These are phyloP conservation scores for Dromius quadrimaculatus DNA, from an alignment of 2,888 invertebrate genomes.

Conservation along the genomic window DNA sequence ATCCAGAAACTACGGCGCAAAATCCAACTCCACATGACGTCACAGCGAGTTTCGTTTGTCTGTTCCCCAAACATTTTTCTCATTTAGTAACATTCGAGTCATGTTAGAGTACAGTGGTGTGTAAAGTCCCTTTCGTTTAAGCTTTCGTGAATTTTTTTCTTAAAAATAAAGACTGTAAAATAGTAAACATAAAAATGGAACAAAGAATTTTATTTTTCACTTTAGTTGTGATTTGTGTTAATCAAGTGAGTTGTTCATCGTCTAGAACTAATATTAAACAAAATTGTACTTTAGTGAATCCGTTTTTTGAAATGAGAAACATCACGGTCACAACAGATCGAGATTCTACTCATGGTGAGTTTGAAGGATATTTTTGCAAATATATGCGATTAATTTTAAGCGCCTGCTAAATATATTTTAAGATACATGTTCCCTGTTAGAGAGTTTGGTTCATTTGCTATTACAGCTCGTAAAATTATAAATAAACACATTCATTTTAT, in stretches of 20 bases:
- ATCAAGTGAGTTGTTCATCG: slow-evolving; percentile 28
- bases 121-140: slow-evolving; percentile 22
- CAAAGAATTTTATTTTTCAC: not conserved
- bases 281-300: slow-evolving; percentile 57
- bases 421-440: not conserved
- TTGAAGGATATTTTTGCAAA: not conserved
- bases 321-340: slow-evolving; percentile 55
- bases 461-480: too few relatives aligned
- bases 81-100: slow-evolving; percentile 26
- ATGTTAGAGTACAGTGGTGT: slow-evolving; percentile 10
- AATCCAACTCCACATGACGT: too few relatives aligned
- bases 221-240: slow-evolving; percentile 28
- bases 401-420: not conserved
- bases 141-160: slow-evolving; percentile 19
- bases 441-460: not conserved
- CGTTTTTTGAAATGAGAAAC: slow-evolving; percentile 59
- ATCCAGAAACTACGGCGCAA: too few relatives aligned
- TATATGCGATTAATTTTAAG: not conserved
- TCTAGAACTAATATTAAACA: slow-evolving; percentile 35
- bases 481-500: too few relatives aligned
- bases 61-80: not conserved
- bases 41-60: not conserved
- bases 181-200: not conserved
- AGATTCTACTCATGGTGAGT: slow-evolving; percentile 35
- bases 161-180: not conserved